A percentile compares a stretch with the other conserved stretches of the same genome.
These are phyloP conservation scores for Malthinus flaveolus DNA, from an alignment of 2,888 invertebrate species.

Conservation along the genomic window DNA sequence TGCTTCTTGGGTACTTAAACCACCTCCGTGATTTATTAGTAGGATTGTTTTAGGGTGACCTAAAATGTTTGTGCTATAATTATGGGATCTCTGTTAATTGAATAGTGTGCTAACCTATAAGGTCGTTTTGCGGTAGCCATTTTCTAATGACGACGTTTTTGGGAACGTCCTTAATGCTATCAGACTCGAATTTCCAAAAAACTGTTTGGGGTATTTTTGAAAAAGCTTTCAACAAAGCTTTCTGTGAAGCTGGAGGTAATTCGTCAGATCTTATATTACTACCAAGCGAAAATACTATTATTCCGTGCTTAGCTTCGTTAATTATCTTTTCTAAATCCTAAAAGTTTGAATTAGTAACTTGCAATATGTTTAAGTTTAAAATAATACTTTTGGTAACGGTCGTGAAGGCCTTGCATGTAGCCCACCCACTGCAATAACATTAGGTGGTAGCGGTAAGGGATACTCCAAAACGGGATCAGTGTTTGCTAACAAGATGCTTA, in stretches of 20 bases:
- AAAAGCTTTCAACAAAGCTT: slow-evolving; percentile 41
- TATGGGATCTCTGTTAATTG: no score
- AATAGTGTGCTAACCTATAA: slow-evolving; percentile 40
- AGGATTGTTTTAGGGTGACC: slow-evolving; percentile 35
- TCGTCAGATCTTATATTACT: slow-evolving; percentile 41
- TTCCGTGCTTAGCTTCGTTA: slow-evolving; percentile 42
- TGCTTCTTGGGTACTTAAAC: slow-evolving; percentile 40
- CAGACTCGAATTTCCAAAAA: slow-evolving; percentile 46
- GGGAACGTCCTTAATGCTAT: slow-evolving; percentile 41
- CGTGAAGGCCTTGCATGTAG: slow-evolving; percentile 41
- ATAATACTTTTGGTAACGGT: slow-evolving; percentile 40
- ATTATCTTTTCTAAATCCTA: slow-evolving; percentile 32
- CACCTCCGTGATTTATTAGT: slow-evolving; percentile 39
- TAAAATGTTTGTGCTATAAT: slow-evolving; percentile 2
- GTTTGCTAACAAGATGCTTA: slow-evolving; percentile 44
- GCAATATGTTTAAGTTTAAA: background rate
- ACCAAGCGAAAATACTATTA: slow-evolving; percentile 49
- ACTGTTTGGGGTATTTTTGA: slow-evolving; percentile 45
- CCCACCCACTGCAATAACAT: slow-evolving; percentile 49
- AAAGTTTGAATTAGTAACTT: background rate
- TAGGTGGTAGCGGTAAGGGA: slow-evolving; percentile 44
- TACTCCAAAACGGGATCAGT: slow-evolving; percentile 39
- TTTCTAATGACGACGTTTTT: slow-evolving; percentile 45
- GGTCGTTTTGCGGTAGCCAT: slow-evolving; percentile 50
- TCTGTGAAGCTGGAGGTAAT: slow-evolving; percentile 30